phyloP scores from a whole-genome alignment of 2,113 vertebrate genomes.

The Gallinago media region DNA sequence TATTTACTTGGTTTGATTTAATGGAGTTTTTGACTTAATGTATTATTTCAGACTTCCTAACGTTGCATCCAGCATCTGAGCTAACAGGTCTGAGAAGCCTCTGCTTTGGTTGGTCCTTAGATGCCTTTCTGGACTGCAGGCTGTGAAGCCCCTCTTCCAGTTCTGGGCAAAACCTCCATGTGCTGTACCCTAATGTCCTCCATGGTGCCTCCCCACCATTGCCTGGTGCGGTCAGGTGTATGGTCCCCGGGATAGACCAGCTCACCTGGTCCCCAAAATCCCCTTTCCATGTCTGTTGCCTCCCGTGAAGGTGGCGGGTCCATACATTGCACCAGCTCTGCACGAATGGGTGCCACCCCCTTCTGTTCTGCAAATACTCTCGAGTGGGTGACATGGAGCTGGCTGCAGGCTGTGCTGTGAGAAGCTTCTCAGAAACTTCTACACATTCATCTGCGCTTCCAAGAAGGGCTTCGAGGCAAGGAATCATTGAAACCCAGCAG shows the following conservation, averaged over 20 bases:
- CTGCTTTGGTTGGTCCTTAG: neutral
- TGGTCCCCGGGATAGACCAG: neutral
- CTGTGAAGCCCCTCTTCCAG: neutral
- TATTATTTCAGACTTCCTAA: neutral
- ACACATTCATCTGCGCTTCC: too few species aligned
- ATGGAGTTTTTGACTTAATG: neutral
- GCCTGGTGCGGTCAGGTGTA: too few species aligned
- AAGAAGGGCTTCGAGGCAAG: neutral
- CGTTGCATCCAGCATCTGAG: neutral
- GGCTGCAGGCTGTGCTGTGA: too few species aligned
- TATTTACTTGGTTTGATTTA: neutral
- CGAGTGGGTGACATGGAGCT: too few species aligned
- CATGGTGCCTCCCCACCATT: neutral
- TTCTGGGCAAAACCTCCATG: neutral
- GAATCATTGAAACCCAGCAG: neutral
- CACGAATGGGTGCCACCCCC: accelerated
- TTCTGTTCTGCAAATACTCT: too few species aligned
- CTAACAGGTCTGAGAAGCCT: neutral
- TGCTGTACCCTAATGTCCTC: too few species aligned
- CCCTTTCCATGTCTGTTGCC: neutral
- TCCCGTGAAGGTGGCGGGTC: accelerated
- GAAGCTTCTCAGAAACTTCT: too few species aligned
- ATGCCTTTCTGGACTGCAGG: neutral
- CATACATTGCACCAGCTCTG: neutral
- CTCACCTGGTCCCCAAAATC: neutral